Evolutionary conservation across 1,140 invertebrate species (phyloP).

Genomic region (Bombus soroeensis): DNA sequence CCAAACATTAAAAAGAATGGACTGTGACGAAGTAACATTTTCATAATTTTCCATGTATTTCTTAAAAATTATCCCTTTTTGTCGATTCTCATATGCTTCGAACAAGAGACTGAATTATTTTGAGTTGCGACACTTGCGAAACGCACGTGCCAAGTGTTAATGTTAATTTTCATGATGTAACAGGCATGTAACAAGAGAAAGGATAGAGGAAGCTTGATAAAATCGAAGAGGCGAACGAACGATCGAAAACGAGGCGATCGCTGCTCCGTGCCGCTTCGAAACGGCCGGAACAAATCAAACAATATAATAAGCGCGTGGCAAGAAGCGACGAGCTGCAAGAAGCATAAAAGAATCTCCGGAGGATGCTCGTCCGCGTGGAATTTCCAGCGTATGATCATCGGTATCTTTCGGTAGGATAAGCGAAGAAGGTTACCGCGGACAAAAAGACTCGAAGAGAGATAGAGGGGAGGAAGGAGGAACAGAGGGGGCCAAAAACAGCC

Average conservation of each 20-base stretch:
- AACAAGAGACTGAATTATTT: not conserved
- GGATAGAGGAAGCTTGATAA: not conserved
- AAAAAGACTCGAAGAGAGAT: conserved; percentile 37
- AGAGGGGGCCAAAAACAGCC: conserved; percentile 38
- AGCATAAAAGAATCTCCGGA: conserved; percentile 35
- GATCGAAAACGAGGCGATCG: conserved; percentile 30
- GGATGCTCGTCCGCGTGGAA: conserved; percentile 42
- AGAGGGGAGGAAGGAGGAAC: not conserved
- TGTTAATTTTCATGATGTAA: not conserved
- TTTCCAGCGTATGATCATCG: conserved; percentile 50
- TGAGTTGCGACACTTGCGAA: not conserved
- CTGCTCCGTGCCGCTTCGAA: not conserved
- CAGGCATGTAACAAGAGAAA: not conserved
- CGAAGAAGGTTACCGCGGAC: conserved; percentile 45
- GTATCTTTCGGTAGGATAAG: conserved; percentile 53
- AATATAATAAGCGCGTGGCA: conserved; percentile 54
- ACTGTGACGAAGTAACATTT: not conserved
- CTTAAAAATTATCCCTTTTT: no score
- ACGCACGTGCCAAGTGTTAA: not conserved
- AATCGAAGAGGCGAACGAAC: not conserved
- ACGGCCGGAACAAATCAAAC: conserved; percentile 52
- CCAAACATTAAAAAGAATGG: no score
- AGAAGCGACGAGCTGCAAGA: conserved; percentile 40
- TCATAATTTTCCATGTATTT: not conserved
- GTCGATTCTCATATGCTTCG: not conserved